A percentile compares a stretch with the other conserved stretches of the same genome.
Evolutionary conservation across 2,797 vertebrate genomes (phyloP).

Genomic region (Dallia pectoralis): DNA sequence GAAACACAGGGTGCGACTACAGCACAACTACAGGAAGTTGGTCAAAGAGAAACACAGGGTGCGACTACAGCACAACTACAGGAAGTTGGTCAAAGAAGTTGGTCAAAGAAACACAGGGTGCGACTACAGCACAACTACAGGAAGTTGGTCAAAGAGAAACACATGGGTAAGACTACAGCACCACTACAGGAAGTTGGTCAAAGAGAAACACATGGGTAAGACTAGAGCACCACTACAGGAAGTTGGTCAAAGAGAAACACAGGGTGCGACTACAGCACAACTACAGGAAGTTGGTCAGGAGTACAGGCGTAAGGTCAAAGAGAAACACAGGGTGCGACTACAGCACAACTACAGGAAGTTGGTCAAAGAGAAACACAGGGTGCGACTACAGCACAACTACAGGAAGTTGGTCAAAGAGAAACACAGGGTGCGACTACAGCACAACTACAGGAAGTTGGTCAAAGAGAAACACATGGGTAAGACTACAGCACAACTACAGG

Average conservation of each 20-base stretch:
- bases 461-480: too few relatives aligned
- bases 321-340: slow-evolving; percentile 83
- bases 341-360: not conserved
- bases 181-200: slow-evolving; percentile 90
- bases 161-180: slow-evolving; percentile 80
- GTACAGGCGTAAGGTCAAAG: slow-evolving; percentile 89
- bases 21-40: not conserved
- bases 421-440: slow-evolving; percentile 71
- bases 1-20: slow-evolving; percentile 80
- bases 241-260: slow-evolving; percentile 93
- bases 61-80: slow-evolving; percentile 91
- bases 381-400: slow-evolving; percentile 91
- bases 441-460: not conserved
- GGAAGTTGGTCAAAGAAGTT: slow-evolving; percentile 89
- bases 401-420: slow-evolving; percentile 91
- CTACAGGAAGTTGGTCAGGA: slow-evolving; percentile 59
- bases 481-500: slow-evolving; percentile 90
- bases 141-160: not conserved
- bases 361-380: too few relatives aligned
- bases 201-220: slow-evolving; percentile 89
- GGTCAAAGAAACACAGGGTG: slow-evolving; percentile 87
- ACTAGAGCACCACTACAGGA: too few relatives aligned
- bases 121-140: not conserved
- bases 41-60: too few relatives aligned
- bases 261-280: slow-evolving; percentile 54